Evolutionary conservation across 2,888 invertebrate species (phyloP), one percentile per base, ranked within the genome.

Genomic region (Drosophila paracracens): DNA sequence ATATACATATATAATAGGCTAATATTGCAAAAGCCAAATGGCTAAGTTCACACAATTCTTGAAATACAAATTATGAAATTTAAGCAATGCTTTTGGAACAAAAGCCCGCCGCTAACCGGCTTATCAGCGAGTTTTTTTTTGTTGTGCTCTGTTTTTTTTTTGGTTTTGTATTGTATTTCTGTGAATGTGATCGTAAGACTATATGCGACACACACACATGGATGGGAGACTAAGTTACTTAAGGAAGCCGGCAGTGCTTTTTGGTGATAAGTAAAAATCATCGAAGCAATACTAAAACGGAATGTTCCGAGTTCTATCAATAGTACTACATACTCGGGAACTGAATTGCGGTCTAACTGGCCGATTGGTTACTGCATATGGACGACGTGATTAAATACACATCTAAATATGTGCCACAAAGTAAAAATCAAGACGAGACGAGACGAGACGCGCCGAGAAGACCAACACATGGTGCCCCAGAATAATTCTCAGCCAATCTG

Each of bases 341-440:
- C 56, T 64, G 75, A 64, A 56, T 77, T 76, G 87, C 74, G 36
- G 5, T 43, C 21, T 31, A 35, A 40, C 56, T 65, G 64, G 62
- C 53, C 54, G 57, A 31, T 21, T 21, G n/a, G n/a, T 29, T 40
- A 43, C 21, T 25, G 66, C 56, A 57, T 25, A 51, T 36, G 71
- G 87, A 60, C 76, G 74, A 82, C 75, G 80, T 84, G 85, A 84
- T 81, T 82, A 83, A 70, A 73, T 52, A 64, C 53, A 46, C 46
- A 46, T 27, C 25, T 25, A 1, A 46, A 46, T 53, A 35, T 25
- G 16, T n/a, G 21, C 43, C 10, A 73, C 74, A 70, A 67, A 70
- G 53, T 73, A 65, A 70, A 72, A 52, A 79, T 59, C 38, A 52
- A 54, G 46, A 61, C 36, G 25, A 52, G 31, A 38, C 6, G 11